Base-by-base conservation (phyloP, 1,140 invertebrate genomes). In the Eciton burchellii region DNA sequence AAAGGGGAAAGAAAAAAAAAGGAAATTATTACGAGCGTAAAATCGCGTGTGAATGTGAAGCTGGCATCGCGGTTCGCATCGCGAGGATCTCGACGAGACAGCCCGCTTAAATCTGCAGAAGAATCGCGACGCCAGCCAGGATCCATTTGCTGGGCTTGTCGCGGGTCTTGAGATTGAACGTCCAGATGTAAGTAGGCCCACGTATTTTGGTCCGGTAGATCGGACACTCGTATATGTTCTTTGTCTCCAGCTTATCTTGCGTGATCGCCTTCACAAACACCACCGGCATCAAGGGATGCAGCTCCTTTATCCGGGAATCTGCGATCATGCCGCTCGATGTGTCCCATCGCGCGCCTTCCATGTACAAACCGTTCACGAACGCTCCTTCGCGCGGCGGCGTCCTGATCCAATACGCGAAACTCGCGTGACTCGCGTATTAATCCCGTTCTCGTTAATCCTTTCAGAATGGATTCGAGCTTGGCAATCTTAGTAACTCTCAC, bases 321-420 rank as follows among this genome's bases (percentile, higher is more conserved):
- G 95, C 95, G 54, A 99, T 97, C 82, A 95, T 95, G 56, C 97
- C 97, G 11, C 95, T 94, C 82, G 95, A 94, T 0, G 94, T 96
- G 91, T 99, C 98, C 98, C 98, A 99, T 56, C 98, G 95, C 4
- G 98, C 98, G 21, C 98, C 98, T 94, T 99, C 98, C 97, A 99
- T 97, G 93, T 95, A 99, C 70, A 99, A 93, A 1, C 97, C 97
- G 92, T 98, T 96, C 19, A 99, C 96, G 92, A 98, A 98, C 2
- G 98, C 97, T 45, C 98, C 98, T 93, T 99, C 98, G 49, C 97
- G 95, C 0, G 98, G 98, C 3, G 98, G 95, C 1, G 96, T 93
- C 21, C 96, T 97, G 24, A 16, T 43, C 8, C 2, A n/a, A n/a
- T 52, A n/a, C n/a, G 4, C 79, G 89, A 92, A 57, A 3, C 12